A percentile compares a stretch with the other conserved stretches of the same genome.
phyloP scores from a whole-genome alignment of 2,797 vertebrate species.

The Enoplosus armatus region DNA sequence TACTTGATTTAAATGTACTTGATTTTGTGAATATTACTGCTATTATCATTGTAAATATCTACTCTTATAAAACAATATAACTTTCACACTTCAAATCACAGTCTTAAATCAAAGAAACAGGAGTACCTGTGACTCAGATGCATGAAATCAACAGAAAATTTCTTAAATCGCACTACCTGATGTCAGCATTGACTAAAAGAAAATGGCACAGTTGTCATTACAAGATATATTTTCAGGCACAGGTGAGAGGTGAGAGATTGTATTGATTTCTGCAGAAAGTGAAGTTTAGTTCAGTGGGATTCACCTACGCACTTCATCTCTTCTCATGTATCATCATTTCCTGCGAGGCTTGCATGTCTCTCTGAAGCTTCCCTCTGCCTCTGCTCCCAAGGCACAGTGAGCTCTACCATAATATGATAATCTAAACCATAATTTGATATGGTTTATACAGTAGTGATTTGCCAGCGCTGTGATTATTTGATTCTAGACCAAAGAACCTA shows the following conservation, averaged over 20 bases:
- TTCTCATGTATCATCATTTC: constrained; percentile 65
- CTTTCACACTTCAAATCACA: not conserved
- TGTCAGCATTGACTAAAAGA: constrained; percentile 9
- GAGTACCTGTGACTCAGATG: no score
- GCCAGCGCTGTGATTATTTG: constrained; percentile 63
- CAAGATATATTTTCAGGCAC: not conserved
- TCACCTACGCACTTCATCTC: constrained; percentile 52
- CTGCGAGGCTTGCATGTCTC: constrained; percentile 44
- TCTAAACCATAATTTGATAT: constrained; percentile 72
- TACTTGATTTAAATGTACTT: not conserved
- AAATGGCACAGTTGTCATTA: constrained; percentile 9
- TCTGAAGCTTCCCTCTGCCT: constrained; percentile 50
- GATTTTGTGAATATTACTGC: not conserved
- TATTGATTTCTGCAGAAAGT: constrained; percentile 34
- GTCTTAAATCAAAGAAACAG: not conserved
- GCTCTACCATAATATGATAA: constrained; percentile 70
- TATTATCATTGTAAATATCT: not conserved
- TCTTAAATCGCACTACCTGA: not conserved
- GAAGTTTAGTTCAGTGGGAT: constrained; percentile 47
- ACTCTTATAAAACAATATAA: not conserved
- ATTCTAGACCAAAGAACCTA: constrained; percentile 62
- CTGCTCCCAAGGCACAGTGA: constrained; percentile 52
- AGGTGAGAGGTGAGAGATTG: constrained; percentile 21
- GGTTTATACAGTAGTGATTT: constrained; percentile 63
- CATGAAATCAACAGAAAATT: constrained; percentile 13